Evolutionary conservation across 2,797 vertebrate genomes (phyloP).

Genomic region (Benthosema pterotum): DNA sequence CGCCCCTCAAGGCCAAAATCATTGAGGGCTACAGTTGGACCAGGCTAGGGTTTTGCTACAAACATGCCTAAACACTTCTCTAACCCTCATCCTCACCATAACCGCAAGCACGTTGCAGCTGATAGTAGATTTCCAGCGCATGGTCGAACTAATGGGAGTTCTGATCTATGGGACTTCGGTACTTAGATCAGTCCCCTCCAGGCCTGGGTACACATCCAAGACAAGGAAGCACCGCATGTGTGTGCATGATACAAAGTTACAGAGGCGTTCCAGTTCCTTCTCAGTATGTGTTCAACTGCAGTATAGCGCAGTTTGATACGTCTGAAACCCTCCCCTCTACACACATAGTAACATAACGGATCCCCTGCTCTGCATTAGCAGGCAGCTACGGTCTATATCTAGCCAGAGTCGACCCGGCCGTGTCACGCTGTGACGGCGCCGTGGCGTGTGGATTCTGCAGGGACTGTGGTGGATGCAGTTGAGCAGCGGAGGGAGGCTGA

Average conservation of each 20-base stretch:
- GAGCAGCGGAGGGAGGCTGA: conserved; percentile 76
- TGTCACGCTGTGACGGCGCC: conserved; percentile 46
- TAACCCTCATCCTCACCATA: too few relatives aligned
- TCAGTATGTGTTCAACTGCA: conserved; percentile 33
- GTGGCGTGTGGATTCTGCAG: conserved; percentile 65
- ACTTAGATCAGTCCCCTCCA: too few relatives aligned
- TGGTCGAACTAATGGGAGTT: too few relatives aligned
- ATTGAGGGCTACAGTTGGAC: too few relatives aligned
- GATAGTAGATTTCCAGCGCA: too few relatives aligned
- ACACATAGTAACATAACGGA: not conserved
- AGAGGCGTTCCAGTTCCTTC: conserved; percentile 3
- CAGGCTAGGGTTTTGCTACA: too few relatives aligned
- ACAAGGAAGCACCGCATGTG: conserved; percentile 8
- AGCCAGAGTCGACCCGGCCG: conserved; percentile 38
- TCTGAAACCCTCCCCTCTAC: conserved; percentile 13
- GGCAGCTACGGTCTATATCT: conserved; percentile 29
- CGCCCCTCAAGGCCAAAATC: too few relatives aligned
- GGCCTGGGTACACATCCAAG: too few relatives aligned
- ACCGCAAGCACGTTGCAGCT: too few relatives aligned
- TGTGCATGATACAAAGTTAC: conserved; percentile 28
- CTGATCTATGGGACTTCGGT: too few relatives aligned
- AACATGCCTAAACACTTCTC: too few relatives aligned
- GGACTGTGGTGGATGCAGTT: conserved; percentile 67
- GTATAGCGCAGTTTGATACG: conserved; percentile 18
- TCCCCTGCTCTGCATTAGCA: conserved; percentile 15